Evolutionary conservation across 2,888 invertebrate species (phyloP).

Genomic region (Blastobasis lacticolella): DNA sequence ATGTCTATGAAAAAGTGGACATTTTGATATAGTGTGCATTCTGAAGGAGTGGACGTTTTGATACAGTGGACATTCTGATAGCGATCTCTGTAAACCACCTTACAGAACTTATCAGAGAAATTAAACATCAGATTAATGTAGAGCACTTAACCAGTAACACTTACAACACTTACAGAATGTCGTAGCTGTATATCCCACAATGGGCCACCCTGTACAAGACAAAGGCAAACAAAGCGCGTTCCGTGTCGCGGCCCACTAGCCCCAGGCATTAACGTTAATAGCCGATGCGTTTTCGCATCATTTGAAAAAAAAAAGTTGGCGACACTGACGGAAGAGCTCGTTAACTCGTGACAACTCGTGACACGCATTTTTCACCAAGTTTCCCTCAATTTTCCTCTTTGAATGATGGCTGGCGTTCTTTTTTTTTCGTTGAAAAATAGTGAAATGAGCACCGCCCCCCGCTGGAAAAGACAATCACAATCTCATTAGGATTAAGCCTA

Average conservation of each 20-base stretch:
- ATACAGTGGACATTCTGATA: too few species aligned
- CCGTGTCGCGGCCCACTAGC: not conserved
- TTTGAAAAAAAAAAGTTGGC: slow-evolving; percentile 38
- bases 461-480: slow-evolving; percentile 44
- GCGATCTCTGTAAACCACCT: too few species aligned
- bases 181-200: too few species aligned
- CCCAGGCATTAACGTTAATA: slow-evolving; percentile 37
- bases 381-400: slow-evolving; percentile 17
- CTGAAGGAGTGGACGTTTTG: too few species aligned
- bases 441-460: slow-evolving; percentile 21
- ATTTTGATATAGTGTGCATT: too few species aligned
- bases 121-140: not conserved
- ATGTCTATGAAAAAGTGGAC: too few species aligned
- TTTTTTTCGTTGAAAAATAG: slow-evolving; percentile 13
- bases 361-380: slow-evolving; percentile 22
- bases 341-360: slow-evolving; percentile 35
- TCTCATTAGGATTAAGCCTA: slow-evolving; percentile 44
- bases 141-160: not conserved
- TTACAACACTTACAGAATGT: too few species aligned
- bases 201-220: too few species aligned
- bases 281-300: slow-evolving; percentile 42
- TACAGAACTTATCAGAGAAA: too few species aligned
- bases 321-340: slow-evolving; percentile 50
- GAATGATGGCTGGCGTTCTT: slow-evolving; percentile 32
- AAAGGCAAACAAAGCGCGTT: not conserved